Evolutionary conservation across 2,113 vertebrate species (phyloP), one percentile per base, ranked within the genome.

Genomic region (Actinemys pallida): DNA sequence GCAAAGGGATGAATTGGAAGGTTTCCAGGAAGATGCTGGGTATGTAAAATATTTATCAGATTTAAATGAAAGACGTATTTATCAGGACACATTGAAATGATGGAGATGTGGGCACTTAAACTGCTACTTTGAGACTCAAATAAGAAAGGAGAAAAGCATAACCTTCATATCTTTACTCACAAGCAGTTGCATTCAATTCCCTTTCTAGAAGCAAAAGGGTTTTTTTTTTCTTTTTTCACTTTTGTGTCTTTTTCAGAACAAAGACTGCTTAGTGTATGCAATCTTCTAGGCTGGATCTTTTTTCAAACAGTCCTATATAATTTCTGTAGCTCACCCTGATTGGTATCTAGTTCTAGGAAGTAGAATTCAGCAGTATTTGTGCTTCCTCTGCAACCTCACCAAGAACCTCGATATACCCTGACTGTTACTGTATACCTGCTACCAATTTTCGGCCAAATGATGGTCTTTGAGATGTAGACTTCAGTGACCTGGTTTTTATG

Each of bases 21-120:
- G 99, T 88, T 99, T 99, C 98, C 99, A 99, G 97, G 99, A 99
- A 59, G 99, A 99, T 52, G 97, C 99, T 98, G 99, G 99, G 99
- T 99, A 98, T 99, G 99, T 96, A 89, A 93, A 59, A n/a, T 1
- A 39, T 91, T 95, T 85, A 57, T 1, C 81, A 3, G 3, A 29
- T 80, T 82, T 53, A 54, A 39, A 22, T 82, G 83, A 94, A 83
- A 80, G 84, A 4, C 2, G 6, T 11, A 17, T 22, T 91, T 79
- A 3, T 78, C 47, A n/a, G 10, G 35, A 81, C 10, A 25, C 29
- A 20, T 29, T 84, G 52, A 87, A 35, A 19, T 82, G 72, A 75
- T 0, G 4, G 9, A 45, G 56, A 39, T 29, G 14, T 62, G 4
- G 53, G 3, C 90, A 25, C 19, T 56, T 93, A 83, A 53, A 45